Evolutionary conservation across 1,140 invertebrate genomes (phyloP).

Genomic region (Coelopa frigida): DNA sequence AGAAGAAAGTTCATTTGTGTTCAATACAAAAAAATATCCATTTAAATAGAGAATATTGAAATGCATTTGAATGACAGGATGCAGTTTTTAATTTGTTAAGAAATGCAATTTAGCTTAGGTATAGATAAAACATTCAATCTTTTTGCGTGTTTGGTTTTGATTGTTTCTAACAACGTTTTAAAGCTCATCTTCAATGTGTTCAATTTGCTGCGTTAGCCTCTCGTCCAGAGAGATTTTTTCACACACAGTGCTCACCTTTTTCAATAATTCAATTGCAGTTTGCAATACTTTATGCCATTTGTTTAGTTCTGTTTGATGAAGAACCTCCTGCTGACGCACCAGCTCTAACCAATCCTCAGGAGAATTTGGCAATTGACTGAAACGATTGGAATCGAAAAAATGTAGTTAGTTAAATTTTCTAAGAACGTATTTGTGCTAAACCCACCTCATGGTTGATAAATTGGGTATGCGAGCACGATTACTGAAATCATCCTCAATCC

Average conservation of each 20-base stretch:
- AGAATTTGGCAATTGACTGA: constrained; percentile 52
- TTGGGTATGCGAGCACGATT: constrained; percentile 41
- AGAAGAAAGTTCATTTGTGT: too few species aligned
- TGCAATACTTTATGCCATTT: constrained; percentile 70
- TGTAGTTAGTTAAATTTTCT: background rate
- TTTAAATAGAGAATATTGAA: too few species aligned
- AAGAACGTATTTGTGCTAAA: background rate
- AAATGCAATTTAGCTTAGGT: too few species aligned
- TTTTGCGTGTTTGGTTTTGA: background rate
- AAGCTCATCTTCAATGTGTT: constrained; percentile 15
- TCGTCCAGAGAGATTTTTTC: constrained; percentile 35
- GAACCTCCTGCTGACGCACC: constrained; percentile 65
- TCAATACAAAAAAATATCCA: too few species aligned
- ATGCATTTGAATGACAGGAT: too few species aligned
- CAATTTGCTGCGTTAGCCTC: constrained; percentile 32
- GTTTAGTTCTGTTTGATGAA: constrained; percentile 66
- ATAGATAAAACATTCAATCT: too few species aligned
- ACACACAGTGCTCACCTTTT: constrained; percentile 51
- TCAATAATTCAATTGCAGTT: constrained; percentile 56
- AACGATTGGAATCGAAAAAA: background rate
- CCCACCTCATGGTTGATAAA: constrained; percentile 32
- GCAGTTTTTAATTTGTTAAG: too few species aligned
- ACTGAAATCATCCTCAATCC: constrained; percentile 38
- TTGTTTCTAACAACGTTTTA: constrained; percentile 6
- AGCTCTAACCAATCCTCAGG: constrained; percentile 71